Percentiles rank a stretch among this genome's conserved stretches.
Evolutionary conservation across 2,888 invertebrate genomes (phyloP).

Genomic region (Polyommatus iphigenia): DNA sequence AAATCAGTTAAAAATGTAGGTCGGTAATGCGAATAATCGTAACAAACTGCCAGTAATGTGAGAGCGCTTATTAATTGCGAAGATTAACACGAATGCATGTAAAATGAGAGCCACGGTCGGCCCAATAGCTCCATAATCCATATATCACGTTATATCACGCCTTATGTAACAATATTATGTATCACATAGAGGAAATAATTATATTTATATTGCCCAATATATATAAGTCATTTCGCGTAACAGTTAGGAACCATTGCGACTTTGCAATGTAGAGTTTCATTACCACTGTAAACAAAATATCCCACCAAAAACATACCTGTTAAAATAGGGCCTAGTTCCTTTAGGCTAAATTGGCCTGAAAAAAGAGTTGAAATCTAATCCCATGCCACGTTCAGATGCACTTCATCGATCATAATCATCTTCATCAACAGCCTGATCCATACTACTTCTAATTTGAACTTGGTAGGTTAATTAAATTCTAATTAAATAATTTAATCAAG

Average conservation of each 20-base stretch:
- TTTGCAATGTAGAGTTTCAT: neutral
- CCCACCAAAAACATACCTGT: too few relatives aligned
- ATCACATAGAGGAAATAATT: neutral
- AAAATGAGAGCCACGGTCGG: neutral
- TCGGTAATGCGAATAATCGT: neutral
- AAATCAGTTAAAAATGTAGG: neutral
- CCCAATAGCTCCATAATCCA: neutral
- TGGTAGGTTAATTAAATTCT: too few relatives aligned
- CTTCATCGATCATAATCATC: too few relatives aligned
- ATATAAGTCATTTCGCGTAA: neutral
- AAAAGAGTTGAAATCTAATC: too few relatives aligned
- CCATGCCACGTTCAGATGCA: too few relatives aligned
- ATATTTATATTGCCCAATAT: neutral
- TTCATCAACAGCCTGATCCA: too few relatives aligned
- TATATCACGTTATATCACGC: neutral
- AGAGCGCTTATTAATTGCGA: neutral
- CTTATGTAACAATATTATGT: neutral
- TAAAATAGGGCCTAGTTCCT: too few relatives aligned
- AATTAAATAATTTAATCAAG: too few relatives aligned
- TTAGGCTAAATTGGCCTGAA: too few relatives aligned
- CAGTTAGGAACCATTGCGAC: neutral
- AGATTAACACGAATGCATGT: slow-evolving; percentile 3
- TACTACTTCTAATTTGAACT: too few relatives aligned
- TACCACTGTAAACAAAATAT: too few relatives aligned
- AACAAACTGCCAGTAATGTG: neutral